phyloP scores from a whole-genome alignment of 2,113 vertebrate genomes.

The Okapia johnstoni region DNA sequence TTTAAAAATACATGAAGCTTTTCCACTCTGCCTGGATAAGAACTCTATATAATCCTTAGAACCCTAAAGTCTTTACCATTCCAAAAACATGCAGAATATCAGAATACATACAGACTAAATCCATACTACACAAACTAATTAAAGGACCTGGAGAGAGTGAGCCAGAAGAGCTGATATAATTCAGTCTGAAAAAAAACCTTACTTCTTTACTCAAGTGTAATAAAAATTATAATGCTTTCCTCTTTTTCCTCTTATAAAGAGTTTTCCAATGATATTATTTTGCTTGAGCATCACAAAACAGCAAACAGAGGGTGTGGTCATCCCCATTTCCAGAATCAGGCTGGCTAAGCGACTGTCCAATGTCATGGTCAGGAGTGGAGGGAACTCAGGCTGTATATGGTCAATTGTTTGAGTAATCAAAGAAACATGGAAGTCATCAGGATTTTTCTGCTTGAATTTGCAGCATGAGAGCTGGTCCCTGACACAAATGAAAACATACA shows the following conservation, averaged over 20 bases:
- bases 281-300: neutral
- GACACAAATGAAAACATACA: neutral
- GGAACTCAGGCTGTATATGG: neutral
- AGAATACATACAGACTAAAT: neutral
- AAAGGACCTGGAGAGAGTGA: neutral
- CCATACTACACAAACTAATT: neutral
- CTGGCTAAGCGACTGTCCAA: neutral
- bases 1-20: slow-evolving; percentile 44
- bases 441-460: neutral
- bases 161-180: neutral
- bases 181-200: neutral
- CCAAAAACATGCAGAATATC: neutral
- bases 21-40: neutral
- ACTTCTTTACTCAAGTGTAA: neutral
- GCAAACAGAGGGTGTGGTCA: neutral
- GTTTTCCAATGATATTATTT: neutral
- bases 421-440: neutral
- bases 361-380: neutral
- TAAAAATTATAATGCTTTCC: neutral
- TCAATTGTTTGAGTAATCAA: neutral
- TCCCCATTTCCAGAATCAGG: neutral
- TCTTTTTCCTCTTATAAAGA: neutral
- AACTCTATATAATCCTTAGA: neutral
- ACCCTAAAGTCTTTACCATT: neutral
- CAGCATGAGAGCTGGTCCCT: neutral